phyloP scores from a whole-genome alignment of 2,888 invertebrate genomes.

The Macaria liturata region DNA sequence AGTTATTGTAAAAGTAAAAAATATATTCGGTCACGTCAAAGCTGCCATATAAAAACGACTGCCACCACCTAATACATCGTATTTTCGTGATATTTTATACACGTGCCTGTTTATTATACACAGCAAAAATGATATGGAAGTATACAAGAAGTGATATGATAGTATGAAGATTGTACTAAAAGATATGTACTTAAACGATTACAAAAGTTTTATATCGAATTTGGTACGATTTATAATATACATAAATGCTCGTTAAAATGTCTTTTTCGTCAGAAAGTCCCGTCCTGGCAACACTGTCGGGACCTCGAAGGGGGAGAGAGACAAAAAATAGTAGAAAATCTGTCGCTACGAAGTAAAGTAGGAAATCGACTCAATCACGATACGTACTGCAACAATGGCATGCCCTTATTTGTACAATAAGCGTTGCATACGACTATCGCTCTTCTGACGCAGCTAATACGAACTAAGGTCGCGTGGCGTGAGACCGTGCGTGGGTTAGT shows the following conservation, averaged over 20 bases:
- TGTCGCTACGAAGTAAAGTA: constrained; percentile 43
- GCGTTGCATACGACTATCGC: constrained; percentile 82
- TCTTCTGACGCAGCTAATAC: constrained; percentile 54
- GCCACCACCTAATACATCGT: constrained; percentile 39
- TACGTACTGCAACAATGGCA: constrained; percentile 81
- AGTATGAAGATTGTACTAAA: constrained; percentile 78
- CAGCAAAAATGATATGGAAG: constrained; percentile 79
- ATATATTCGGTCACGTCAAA: constrained; percentile 42
- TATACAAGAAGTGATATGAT: constrained; percentile 82
- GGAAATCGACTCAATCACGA: constrained; percentile 76
- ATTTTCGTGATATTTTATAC: constrained; percentile 66
- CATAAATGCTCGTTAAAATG: constrained; percentile 78
- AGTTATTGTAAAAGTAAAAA: constrained; percentile 24
- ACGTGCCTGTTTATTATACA: constrained; percentile 63
- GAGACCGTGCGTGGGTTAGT: constrained; percentile 19
- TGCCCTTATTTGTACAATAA: constrained; percentile 81
- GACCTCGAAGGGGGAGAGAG: constrained; percentile 46
- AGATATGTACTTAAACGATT: constrained; percentile 80
- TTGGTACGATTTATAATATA: constrained; percentile 68
- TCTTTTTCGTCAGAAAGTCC: constrained; percentile 73
- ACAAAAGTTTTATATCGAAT: constrained; percentile 65
- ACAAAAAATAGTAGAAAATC: constrained; percentile 48
- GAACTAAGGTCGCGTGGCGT: constrained; percentile 49
- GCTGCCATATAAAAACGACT: constrained; percentile 40
- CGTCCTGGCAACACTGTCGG: constrained; percentile 69